These are phyloP conservation scores for Drepanosiphum platanoidis DNA, from an alignment of 2,888 invertebrate species.

Conservation along the genomic window DNA sequence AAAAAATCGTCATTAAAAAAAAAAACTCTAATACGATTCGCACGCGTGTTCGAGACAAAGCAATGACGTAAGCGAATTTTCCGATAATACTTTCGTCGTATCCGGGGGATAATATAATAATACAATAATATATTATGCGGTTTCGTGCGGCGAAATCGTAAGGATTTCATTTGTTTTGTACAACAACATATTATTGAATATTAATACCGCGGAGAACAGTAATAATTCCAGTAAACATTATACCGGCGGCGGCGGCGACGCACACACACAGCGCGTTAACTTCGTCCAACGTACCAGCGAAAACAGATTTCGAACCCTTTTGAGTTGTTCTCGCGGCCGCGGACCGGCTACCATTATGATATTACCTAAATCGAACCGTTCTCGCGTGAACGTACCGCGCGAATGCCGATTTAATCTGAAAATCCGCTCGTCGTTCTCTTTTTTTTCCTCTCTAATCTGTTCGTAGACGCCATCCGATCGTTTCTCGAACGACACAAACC, in stretches of 20 bases:
- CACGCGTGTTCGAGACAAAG: neutral
- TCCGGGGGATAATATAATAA: neutral
- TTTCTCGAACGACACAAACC: too few species aligned
- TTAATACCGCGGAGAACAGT: neutral
- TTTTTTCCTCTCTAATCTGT: too few species aligned
- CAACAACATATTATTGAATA: neutral
- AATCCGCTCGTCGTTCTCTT: too few species aligned
- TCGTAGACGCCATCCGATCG: too few species aligned
- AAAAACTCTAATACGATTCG: neutral
- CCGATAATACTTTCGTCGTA: neutral
- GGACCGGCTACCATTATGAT: neutral
- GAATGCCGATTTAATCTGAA: neutral
- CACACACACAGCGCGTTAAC: neutral
- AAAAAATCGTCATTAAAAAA: neutral
- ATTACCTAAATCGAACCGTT: neutral
- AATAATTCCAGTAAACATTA: neutral
- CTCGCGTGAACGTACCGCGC: neutral
- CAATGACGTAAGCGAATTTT: neutral
- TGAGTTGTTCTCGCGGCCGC: neutral
- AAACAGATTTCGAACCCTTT: neutral
- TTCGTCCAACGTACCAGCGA: neutral
- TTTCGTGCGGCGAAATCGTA: neutral
- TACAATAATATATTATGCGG: neutral
- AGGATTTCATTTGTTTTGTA: neutral
- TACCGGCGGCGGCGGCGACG: neutral